Evolutionary conservation across 2,797 vertebrate genomes (phyloP), one percentile per base, ranked within the genome.

Genomic region (Carapus acus): DNA sequence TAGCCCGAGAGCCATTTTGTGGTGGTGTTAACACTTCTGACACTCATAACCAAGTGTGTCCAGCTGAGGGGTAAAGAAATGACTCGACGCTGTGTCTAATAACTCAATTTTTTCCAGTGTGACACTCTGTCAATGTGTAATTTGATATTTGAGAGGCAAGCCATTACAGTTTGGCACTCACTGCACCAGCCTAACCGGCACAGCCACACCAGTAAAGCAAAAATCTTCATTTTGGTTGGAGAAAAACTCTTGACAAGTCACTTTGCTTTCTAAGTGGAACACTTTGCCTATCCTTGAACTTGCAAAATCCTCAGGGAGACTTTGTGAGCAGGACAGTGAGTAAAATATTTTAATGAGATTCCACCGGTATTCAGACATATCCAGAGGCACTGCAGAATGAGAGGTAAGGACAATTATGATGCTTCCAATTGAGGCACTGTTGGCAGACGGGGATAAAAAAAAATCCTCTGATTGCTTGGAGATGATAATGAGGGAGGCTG

Each of bases 311-410:
- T 78, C 75, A 73, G 15, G 1, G 71, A 74, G 77, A 71, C 73
- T 66, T 81, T 65, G 58, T 14, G 23, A 69, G 51, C 40, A 67
- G 73, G 69, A 73, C 78, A 81, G 82, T 75, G 81, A 70, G 55
- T 27, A 61, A 50, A 58, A 64, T 44, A 45, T 65, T 77, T 77
- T 80, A 82, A 83, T 83, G 78, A 77, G 71, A 79, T 83, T 75
- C 67, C 60, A 69, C 72, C 50, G 52, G 42, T 62, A 54, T 58
- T 57, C 56, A 80, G 75, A 76, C 74, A 43, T 83, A 64, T 78
- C 79, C 74, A 51, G 55, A 79, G 76, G 82, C 68, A 22, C 41
- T 79, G 36, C 74, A 69, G 72, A 71, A 79, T 62, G 63, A 79
- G 60, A 51, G 39, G 56, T n/a, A 13, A 62, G 53, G 77, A 27